Percentiles rank a stretch among this genome's conserved stretches.
These are phyloP conservation scores for Sesamia nonagrioides DNA, from an alignment of 1,140 invertebrate species.

Conservation along the genomic window DNA sequence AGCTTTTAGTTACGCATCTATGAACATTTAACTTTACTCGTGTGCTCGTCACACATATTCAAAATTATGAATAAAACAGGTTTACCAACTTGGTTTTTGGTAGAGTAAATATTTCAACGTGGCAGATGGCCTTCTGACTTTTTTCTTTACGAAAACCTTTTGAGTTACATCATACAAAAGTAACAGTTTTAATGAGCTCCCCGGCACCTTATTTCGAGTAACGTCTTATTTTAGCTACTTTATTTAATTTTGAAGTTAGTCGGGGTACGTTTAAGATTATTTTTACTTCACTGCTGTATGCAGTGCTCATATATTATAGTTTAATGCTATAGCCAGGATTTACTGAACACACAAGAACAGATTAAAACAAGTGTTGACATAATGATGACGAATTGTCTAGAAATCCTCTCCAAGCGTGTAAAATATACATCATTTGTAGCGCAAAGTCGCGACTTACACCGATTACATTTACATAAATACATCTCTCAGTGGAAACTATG, in stretches of 20 bases:
- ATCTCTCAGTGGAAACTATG: constrained; percentile 30
- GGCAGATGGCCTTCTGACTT: constrained; percentile 37
- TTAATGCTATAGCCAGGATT: constrained; percentile 20
- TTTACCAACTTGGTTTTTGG: constrained; percentile 12
- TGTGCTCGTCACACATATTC: not conserved
- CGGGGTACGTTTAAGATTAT: constrained; percentile 6
- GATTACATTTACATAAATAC: constrained; percentile 30
- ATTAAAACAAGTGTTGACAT: constrained; percentile 37
- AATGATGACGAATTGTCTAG: constrained; percentile 37
- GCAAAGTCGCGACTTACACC: constrained; percentile 19
- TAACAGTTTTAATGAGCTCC: constrained; percentile 20
- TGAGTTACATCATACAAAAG: constrained; percentile 16
- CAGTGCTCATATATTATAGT: constrained; percentile 2
- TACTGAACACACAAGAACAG: constrained; percentile 9
- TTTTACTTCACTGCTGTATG: not conserved
- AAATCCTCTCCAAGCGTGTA: constrained; percentile 28
- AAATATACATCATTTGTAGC: constrained; percentile 35
- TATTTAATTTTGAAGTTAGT: not conserved
- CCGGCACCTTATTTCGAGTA: not conserved
- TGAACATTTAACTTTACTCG: constrained; percentile 15
- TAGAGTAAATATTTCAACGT: constrained; percentile 37
- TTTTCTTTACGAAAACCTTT: constrained; percentile 18
- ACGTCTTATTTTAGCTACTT: not conserved
- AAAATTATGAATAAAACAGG: constrained; percentile 35
- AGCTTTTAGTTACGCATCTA: constrained; percentile 41